phyloP scores from a whole-genome alignment of 2,888 invertebrate species.

The Homarus gammarus region DNA sequence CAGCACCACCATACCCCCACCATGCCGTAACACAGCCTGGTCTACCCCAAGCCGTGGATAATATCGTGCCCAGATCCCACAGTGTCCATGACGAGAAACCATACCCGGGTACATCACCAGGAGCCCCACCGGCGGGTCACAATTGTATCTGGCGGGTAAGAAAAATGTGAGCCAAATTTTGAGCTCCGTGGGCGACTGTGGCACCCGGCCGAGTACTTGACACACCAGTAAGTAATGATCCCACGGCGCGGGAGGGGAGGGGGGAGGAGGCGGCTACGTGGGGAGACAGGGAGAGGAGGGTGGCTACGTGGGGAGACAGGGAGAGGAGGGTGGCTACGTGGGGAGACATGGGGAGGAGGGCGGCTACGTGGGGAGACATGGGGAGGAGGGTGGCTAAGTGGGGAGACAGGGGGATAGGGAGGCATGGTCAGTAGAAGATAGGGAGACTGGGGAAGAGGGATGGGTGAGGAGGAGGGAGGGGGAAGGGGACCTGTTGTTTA shows the following conservation, averaged over 20 bases:
- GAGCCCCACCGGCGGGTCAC: not conserved
- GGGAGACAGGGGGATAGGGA: not conserved
- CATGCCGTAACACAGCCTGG: too few species aligned
- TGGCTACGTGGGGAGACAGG: too few species aligned
- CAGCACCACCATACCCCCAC: too few species aligned
- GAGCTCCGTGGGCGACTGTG: not conserved
- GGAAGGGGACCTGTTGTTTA: not conserved
- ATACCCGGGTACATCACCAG: too few species aligned
- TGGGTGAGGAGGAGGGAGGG: not conserved
- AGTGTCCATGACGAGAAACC: too few species aligned
- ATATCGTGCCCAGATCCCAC: too few species aligned
- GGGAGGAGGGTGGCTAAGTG: not conserved
- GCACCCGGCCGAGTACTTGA: not conserved
- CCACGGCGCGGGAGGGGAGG: not conserved
- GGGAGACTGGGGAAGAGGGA: not conserved
- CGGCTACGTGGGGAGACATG: too few species aligned
- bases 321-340: not conserved
- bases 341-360: not conserved
- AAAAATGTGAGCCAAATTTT: constrained; percentile 6
- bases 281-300: too few species aligned
- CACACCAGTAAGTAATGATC: constrained; percentile 2
- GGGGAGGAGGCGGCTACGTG: not conserved
- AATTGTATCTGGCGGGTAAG: not conserved
- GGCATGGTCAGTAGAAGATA: too few species aligned
- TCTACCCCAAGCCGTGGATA: too few species aligned